phyloP scores from a whole-genome alignment of 2,113 vertebrate species.

The Ptychochromis oligacanthus region DNA sequence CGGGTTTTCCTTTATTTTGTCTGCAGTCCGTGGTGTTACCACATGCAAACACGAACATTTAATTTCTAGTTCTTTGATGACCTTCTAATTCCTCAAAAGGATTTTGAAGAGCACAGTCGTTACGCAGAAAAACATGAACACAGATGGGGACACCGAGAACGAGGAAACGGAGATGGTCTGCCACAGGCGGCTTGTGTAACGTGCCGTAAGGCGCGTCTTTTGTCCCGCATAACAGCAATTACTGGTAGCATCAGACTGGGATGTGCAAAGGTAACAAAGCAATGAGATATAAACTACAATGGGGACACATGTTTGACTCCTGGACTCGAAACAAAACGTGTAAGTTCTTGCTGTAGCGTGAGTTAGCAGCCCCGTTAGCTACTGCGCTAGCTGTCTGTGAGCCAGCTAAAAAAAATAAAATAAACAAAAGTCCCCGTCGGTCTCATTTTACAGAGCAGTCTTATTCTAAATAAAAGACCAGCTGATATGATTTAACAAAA shows the following conservation, averaged over 20 bases:
- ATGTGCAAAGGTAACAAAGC: background rate
- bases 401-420: background rate
- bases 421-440: background rate
- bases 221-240: background rate
- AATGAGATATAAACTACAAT: rapidly evolving
- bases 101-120: background rate
- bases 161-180: background rate
- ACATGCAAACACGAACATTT: background rate
- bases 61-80: background rate
- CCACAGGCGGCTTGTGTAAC: background rate
- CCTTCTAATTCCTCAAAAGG: background rate
- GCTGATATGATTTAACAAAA: background rate
- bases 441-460: rapidly evolving
- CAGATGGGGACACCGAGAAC: background rate
- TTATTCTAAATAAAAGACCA: background rate
- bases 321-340: background rate
- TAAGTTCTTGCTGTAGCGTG: background rate
- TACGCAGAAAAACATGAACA: background rate
- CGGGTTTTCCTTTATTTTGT: background rate
- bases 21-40: background rate
- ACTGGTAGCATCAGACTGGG: background rate
- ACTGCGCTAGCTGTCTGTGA: background rate
- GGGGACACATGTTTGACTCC: background rate
- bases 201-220: background rate
- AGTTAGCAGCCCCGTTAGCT: constrained; percentile 5